Base-by-base conservation (phyloP, 2,888 invertebrate species). In the Drosophila nr. fundita region DNA sequence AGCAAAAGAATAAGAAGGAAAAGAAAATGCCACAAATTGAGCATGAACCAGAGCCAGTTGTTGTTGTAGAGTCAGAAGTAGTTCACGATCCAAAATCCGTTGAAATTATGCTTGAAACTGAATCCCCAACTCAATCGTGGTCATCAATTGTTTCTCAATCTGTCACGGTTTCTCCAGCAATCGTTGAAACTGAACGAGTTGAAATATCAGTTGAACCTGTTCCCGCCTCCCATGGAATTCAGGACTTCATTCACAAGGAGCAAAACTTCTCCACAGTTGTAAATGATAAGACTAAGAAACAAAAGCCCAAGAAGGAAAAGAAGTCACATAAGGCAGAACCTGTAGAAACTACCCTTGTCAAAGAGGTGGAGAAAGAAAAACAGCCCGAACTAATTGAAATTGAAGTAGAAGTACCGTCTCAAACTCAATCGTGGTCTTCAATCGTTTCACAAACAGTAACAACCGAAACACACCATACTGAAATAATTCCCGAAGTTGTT, bases 141-240 rank as follows among this genome's bases (percentile, higher is more conserved):
- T 83, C 83, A 4, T 76, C 83, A 1, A 76, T 85, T 36, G 80
- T 84, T 30, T 71, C 85, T 5, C 80, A 83, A 64, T 55, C 30
- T n/a, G 30, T 24, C 10, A 10, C 15, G 30, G 30, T 21, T 40
- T 29, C 57, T 42, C 30, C 82, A 34, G 29, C 61, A 27, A 34
- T 42, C 32, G 40, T 42, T n/a, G 68, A 67, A 21, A 40, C 59
- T 52, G 27, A 30, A 15, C 36, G 13, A 21, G 11, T 24, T 11
- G 60, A 66, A 60, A 49, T 29, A 27, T 11, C 15, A 24, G 15
- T 50, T 0, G 32, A 68, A 13, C 4, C 45, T 11, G 13, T 53
- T 27, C 3, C 38, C 5, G 8, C 58, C 1, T 11, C 30, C 40
- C 34, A 27, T 13, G 49, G 32, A 7, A 53, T 61, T 4, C 57